phyloP scores from a whole-genome alignment of 2,888 invertebrate species.

The Eurytoma adleriae region DNA sequence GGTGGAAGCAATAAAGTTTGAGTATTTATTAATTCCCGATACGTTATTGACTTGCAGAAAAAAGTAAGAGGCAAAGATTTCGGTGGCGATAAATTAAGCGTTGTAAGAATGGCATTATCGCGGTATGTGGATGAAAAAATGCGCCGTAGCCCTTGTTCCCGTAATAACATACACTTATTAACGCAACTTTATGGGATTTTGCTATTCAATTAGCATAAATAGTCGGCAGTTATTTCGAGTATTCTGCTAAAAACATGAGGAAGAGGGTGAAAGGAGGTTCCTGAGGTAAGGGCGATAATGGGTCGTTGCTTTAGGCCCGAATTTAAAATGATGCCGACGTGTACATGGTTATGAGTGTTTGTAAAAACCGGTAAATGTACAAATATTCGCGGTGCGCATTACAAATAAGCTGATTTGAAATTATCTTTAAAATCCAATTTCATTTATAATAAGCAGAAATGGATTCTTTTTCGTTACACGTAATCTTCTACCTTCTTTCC shows the following conservation, averaged over 20 bases:
- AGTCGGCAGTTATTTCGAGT: conserved; percentile 38
- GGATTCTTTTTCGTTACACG: too few relatives aligned
- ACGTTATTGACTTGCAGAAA: conserved; percentile 17
- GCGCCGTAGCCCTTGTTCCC: conserved; percentile 30
- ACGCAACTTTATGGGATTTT: conserved; percentile 40
- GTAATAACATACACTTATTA: conserved; percentile 50
- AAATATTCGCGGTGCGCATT: too few relatives aligned
- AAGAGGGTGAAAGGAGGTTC: background rate
- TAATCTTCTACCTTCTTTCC: too few relatives aligned
- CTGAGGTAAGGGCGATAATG: conserved; percentile 37
- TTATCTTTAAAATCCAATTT: too few relatives aligned
- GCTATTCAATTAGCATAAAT: conserved; percentile 55
- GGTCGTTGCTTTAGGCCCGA: conserved; percentile 42
- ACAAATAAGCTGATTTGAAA: too few relatives aligned
- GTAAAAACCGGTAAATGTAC: too few relatives aligned
- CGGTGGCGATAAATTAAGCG: background rate
- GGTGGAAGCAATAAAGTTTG: background rate
- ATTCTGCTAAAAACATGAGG: conserved; percentile 12
- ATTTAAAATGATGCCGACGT: conserved; percentile 40
- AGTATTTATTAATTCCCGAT: conserved; percentile 27
- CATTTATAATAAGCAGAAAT: too few relatives aligned
- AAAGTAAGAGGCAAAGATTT: background rate
- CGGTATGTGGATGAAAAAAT: background rate
- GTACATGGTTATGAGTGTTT: too few relatives aligned
- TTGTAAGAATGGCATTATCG: background rate